Evolutionary conservation across 2,888 invertebrate genomes (phyloP).

Genomic region (Chymomyza procnemis): DNA sequence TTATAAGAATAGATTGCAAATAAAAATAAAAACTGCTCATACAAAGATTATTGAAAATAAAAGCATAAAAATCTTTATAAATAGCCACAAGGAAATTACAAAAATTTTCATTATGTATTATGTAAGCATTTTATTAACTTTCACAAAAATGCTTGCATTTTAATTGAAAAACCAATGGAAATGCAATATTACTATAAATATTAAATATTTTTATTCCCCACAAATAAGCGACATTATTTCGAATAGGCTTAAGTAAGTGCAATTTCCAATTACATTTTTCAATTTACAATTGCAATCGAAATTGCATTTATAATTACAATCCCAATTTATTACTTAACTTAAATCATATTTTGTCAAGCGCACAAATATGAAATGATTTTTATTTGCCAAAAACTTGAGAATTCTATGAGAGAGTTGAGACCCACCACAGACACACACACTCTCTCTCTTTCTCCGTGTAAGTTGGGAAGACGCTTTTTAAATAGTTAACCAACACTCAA

Average conservation of each 20-base stretch:
- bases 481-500: constrained; percentile 8
- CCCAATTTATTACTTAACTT: constrained; percentile 3
- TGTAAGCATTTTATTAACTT: no score
- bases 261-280: background rate
- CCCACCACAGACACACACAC: no score
- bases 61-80: no score
- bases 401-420: no score
- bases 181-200: background rate
- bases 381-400: constrained; percentile 27
- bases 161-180: background rate
- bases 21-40: no score
- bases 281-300: constrained; percentile 6
- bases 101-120: no score
- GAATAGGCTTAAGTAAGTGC: background rate
- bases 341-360: constrained; percentile 1
- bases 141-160: background rate
- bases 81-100: no score
- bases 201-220: background rate
- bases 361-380: background rate
- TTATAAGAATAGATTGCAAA: no score
- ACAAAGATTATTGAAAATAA: no score
- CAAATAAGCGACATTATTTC: background rate
- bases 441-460: constrained; percentile 12
- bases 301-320: background rate
- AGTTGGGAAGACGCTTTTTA: constrained; percentile 19